Base-by-base conservation (phyloP, 2,113 vertebrate species). In the Cottus gobio region DNA sequence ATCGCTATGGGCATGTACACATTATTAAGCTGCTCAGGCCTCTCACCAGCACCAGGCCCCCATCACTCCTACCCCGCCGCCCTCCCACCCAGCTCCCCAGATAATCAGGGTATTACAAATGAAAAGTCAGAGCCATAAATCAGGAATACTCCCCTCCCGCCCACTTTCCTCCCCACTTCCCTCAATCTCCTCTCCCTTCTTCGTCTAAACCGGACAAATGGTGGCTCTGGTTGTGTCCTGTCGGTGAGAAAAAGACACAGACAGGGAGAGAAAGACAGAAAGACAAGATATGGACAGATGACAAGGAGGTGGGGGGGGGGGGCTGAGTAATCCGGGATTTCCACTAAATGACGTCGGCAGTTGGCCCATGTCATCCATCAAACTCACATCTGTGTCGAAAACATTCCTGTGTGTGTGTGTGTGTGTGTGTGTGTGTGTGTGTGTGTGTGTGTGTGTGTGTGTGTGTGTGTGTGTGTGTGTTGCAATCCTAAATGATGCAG, bases 91-190 rank as follows among this genome's bases (percentile, higher is more conserved):
- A 63, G 74, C 77, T 92, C 89, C 87, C 84, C 69, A 80, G 91
- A 91, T 91, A 92, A 93, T 93, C 90, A 93, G 57, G 89, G 83
- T 87, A 90, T 92, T 91, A 91, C 90, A 90, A 91, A 91, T 92
- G 91, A 92, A 92, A 92, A 92, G 92, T 93, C 92, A 92, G 81
- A 82, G 91, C 85, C 86, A 92, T 92, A 92, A 91, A 93, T 94
- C 90, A 91, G 87, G 34, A 80, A 18, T 42, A n/a, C 34, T 7
- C 9, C 72, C 64, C 69, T 5, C 42, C 56, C 81, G 66, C 50
- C 69, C 71, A 22, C 85, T 37, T 63, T 78, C 56, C 57, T 28
- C 61, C 66, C 54, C 30, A 39, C 62, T 56, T 62, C 36, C 28
- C 65, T 69, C 63, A 13, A 48, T 77, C 76, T 58, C 34, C 62